Evolutionary conservation across 2,797 vertebrate genomes (phyloP).

Genomic region (Scleropages formosus): DNA sequence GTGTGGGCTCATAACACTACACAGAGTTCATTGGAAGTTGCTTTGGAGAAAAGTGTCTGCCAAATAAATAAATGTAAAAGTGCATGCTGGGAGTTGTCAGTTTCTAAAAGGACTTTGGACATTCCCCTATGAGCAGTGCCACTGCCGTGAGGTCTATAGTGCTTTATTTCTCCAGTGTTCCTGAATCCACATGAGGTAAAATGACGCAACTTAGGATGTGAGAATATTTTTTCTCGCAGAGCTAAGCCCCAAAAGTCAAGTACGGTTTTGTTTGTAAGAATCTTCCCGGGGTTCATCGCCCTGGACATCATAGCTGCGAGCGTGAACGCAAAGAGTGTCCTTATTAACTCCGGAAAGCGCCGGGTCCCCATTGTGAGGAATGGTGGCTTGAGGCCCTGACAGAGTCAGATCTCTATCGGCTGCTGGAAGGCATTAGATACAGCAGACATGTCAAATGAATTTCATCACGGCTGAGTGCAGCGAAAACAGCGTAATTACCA

Average conservation of each 20-base stretch:
- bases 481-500: constrained; percentile 44
- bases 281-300: not conserved
- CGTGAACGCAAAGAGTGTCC: constrained; percentile 5
- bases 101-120: no score
- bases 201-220: not conserved
- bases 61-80: no score
- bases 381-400: constrained; percentile 31
- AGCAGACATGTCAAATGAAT: constrained; percentile 43
- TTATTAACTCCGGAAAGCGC: constrained; percentile 32
- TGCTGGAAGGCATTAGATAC: constrained; percentile 42
- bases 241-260: not conserved
- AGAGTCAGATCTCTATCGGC: constrained; percentile 45
- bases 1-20: no score
- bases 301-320: not conserved
- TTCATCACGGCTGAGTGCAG: constrained; percentile 45
- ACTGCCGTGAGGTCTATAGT: no score
- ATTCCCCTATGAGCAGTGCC: no score
- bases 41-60: no score
- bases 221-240: no score
- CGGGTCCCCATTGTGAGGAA: constrained; percentile 26
- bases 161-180: no score
- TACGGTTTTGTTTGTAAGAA: not conserved
- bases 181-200: no score
- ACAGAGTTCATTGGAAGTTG: no score
- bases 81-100: no score